A percentile compares a stretch with the other conserved stretches of the same genome.
Evolutionary conservation across 2,797 vertebrate genomes (phyloP).

Genomic region (Podargus strigoides): DNA sequence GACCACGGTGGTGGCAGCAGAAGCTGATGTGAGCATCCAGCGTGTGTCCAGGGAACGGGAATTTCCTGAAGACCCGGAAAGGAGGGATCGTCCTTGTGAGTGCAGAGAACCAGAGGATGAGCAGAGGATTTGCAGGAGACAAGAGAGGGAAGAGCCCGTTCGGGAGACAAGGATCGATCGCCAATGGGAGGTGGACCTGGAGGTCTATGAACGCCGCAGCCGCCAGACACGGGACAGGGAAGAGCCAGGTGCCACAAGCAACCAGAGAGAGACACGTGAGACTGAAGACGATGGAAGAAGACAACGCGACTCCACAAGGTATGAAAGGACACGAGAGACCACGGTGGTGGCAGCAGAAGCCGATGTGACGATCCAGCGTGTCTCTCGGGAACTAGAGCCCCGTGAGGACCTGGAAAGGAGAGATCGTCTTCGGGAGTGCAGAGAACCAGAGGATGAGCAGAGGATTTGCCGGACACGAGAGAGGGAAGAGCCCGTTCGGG

Average conservation of each 20-base stretch:
- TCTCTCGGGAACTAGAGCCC: not conserved
- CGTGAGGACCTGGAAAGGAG: not conserved
- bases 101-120: not conserved
- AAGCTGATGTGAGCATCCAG: not conserved
- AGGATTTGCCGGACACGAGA: not conserved
- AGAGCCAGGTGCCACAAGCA: not conserved
- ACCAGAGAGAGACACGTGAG: not conserved
- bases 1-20: rapidly evolving
- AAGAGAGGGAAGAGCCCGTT: no score
- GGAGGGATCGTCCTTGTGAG: not conserved
- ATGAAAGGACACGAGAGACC: no score
- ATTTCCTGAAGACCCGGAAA: rapidly evolving
- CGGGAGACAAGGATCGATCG: not conserved
- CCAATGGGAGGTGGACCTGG: not conserved
- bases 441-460: not conserved
- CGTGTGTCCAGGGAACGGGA: not conserved
- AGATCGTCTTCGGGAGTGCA: rapidly evolving
- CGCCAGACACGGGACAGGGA: not conserved
- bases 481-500: no score
- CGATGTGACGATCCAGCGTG: no score
- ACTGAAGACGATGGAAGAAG: no score
- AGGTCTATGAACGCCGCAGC: not conserved
- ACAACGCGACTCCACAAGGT: no score
- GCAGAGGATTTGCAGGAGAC: not conserved
- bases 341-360: no score